phyloP scores from a whole-genome alignment of 2,888 invertebrate genomes.

The Neoscelio sp. region DNA sequence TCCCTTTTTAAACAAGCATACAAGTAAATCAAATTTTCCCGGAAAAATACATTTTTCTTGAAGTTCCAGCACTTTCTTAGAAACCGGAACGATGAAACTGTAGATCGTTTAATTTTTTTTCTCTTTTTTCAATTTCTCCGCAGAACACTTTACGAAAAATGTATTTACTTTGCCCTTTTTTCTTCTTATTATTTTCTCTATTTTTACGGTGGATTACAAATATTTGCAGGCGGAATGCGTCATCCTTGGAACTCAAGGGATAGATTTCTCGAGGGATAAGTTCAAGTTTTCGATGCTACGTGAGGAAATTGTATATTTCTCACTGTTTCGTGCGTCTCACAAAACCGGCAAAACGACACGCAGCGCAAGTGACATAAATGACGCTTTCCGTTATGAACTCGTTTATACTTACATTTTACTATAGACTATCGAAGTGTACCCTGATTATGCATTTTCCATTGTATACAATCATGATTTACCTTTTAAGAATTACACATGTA shows the following conservation, averaged over 20 bases:
- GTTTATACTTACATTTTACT: constrained; percentile 5
- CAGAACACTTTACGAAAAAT: constrained; percentile 14
- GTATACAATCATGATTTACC: background rate
- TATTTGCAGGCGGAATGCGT: constrained; percentile 56
- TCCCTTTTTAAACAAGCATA: too few species aligned
- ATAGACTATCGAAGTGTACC: constrained; percentile 11
- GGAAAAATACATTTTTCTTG: too few species aligned
- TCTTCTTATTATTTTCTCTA: constrained; percentile 13
- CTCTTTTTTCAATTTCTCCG: constrained; percentile 7
- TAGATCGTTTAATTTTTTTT: constrained; percentile 16
- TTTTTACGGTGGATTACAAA: constrained; percentile 41
- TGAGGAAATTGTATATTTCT: constrained; percentile 54
- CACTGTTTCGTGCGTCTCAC: constrained; percentile 22
- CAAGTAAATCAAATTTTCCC: too few species aligned
- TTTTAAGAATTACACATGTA: background rate
- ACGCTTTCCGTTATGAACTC: constrained; percentile 16
- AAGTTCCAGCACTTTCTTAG: background rate
- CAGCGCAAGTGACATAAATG: constrained; percentile 23
- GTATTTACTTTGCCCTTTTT: constrained; percentile 7
- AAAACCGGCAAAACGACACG: constrained; percentile 16
- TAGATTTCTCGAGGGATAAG: constrained; percentile 55
- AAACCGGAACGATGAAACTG: background rate
- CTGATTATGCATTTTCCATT: constrained; percentile 8
- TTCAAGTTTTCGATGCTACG: constrained; percentile 55
- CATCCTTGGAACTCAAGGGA: constrained; percentile 42